Conservation (phyloP, 2,113 vertebrate genomes). For the Lepidothrix coronata region DNA sequence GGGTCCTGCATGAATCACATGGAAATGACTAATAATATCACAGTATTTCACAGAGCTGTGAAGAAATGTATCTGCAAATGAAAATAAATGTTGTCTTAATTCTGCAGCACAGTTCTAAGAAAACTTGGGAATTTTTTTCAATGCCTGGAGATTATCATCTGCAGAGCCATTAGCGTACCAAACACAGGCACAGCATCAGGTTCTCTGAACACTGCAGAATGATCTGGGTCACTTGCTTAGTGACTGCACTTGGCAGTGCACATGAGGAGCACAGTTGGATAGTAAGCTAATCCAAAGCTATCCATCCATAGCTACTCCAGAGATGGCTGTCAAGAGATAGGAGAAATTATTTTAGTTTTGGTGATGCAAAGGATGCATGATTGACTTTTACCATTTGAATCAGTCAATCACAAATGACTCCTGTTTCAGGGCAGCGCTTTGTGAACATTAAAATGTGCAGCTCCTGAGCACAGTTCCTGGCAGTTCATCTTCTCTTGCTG, state of each 20-base stretch:
- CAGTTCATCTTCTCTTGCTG: neutral
- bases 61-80: neutral
- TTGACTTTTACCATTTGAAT: neutral
- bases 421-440: neutral
- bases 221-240: neutral
- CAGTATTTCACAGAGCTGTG: neutral
- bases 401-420: neutral
- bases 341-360: neutral
- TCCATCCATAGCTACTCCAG: neutral
- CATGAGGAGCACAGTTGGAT: neutral
- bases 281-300: neutral
- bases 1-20: neutral
- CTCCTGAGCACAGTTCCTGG: neutral
- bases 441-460: neutral
- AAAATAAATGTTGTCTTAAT: conserved; percentile 26
- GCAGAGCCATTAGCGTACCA: neutral
- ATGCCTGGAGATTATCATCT: neutral
- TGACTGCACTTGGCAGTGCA: no score
- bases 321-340: neutral
- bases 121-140: neutral
- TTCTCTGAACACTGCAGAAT: neutral
- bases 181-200: neutral
- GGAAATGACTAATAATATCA: neutral
- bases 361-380: neutral
- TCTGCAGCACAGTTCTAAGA: neutral